Evolutionary conservation across 1,140 invertebrate genomes (phyloP).

Genomic region (Zophobas atratus): DNA sequence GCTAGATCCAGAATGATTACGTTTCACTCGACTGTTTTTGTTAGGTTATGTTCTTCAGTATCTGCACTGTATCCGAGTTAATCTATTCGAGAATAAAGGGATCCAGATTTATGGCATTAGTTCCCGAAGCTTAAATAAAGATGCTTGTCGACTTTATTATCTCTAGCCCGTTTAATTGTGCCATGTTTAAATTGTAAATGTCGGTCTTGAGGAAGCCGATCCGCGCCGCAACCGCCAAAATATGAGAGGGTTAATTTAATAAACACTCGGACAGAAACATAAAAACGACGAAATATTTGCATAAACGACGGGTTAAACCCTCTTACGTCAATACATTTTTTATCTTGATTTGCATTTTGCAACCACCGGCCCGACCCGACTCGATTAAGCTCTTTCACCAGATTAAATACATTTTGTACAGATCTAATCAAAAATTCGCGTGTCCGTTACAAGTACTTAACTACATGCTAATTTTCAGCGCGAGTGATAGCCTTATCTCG

Average conservation of each 20-base stretch:
- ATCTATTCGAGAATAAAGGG: slow-evolving; percentile 41
- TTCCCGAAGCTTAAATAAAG: slow-evolving; percentile 42
- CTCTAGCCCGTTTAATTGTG: slow-evolving; percentile 36
- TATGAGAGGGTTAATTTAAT: slow-evolving; percentile 6
- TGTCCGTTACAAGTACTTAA: no score
- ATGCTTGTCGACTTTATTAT: slow-evolving; percentile 42
- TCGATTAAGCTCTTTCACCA: neutral
- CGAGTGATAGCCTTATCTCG: neutral
- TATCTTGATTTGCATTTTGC: neutral
- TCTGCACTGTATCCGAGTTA: slow-evolving; percentile 34
- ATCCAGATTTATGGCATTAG: slow-evolving; percentile 38
- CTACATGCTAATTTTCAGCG: neutral
- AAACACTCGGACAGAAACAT: neutral
- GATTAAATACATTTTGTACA: neutral
- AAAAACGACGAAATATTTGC: neutral
- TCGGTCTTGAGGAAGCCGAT: slow-evolving; percentile 11
- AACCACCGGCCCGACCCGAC: neutral
- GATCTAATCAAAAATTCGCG: neutral
- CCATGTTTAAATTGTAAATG: slow-evolving; percentile 27
- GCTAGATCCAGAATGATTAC: slow-evolving; percentile 41
- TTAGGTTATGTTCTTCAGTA: slow-evolving; percentile 40
- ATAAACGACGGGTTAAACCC: neutral
- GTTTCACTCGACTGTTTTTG: slow-evolving; percentile 31
- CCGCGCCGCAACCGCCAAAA: neutral
- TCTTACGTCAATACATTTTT: slow-evolving; percentile 8